Percentiles rank a stretch among this genome's conserved stretches.
These are phyloP conservation scores for Heliconius hermathena DNA, from an alignment of 1,140 invertebrate species.

Conservation along the genomic window DNA sequence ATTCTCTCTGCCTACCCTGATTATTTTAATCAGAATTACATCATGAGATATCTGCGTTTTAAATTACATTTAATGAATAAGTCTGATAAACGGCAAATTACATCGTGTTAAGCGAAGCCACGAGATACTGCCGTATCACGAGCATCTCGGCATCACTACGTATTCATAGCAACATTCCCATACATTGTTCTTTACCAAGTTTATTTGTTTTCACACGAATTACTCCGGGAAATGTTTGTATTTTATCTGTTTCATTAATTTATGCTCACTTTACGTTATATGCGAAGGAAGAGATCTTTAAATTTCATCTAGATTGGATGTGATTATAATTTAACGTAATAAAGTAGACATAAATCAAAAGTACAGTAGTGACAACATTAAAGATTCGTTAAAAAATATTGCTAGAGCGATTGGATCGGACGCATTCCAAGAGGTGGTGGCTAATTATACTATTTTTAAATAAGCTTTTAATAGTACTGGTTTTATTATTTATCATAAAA, in stretches of 20 bases:
- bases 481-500: background rate
- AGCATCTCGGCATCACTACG: background rate
- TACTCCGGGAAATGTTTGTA: conserved; percentile 24
- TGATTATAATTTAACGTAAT: background rate
- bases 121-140: conserved; percentile 1
- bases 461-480: background rate
- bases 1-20: background rate
- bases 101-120: conserved; percentile 16
- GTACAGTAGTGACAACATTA: background rate
- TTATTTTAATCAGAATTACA: background rate
- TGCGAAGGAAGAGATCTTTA: background rate
- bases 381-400: no score
- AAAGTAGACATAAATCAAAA: background rate
- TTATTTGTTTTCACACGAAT: conserved; percentile 44
- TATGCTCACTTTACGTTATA: conserved; percentile 16
- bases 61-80: conserved; percentile 12
- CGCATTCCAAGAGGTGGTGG: no score
- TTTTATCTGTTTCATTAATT: conserved; percentile 32
- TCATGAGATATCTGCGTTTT: background rate
- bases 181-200: conserved; percentile 35
- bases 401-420: no score
- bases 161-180: conserved; percentile 32
- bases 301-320: conserved; percentile 1
- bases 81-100: conserved; percentile 12
- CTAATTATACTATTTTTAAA: no score